Evolutionary conservation across 2,888 invertebrate species (phyloP), one percentile per base, ranked within the genome.

Genomic region (Perdita meconis): DNA sequence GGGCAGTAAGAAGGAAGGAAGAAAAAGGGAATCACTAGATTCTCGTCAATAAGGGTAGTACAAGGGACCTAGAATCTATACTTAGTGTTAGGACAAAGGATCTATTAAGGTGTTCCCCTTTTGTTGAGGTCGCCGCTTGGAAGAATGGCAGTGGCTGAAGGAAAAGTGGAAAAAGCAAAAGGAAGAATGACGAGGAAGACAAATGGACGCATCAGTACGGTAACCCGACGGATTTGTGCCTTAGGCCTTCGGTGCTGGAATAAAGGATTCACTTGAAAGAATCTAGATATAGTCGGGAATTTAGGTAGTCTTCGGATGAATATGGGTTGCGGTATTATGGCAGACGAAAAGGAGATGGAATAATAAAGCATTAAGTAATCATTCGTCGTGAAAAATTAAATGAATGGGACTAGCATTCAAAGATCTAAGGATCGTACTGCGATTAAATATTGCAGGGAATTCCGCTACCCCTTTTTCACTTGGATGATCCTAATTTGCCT

Each of bases 71-170:
- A 10, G 47, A 19, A 10, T 47, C 47, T 19, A 47, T 47, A 47
- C 19, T 22, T 19, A 44, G 47, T 10, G 13, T 22, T 60, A 10
- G 60, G 47, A n/a, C 36, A 47, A 13, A 22, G 47, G 34, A 24
- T 47, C 30, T 36, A 34, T n/a, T 22, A 34, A 61, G 60, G 36
- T 30, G 44, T 50, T 36, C n/a, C 36, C 34, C n/a, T 24, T 38
- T 10, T 24, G 36, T 34, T 36, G 24, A 36, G 50, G 47, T 50
- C 61, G 24, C 50, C 47, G 24, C 36, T 50, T 24, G 12, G 36
- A 5, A 34, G 22, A 36, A 13, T 50, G 44, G 22, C 36, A 61
- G 22, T 34, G 10, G 50, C 24, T 2, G 36, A 34, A 38, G 22
- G n/a, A 6, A 16, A 22, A 24, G 12, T 13, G 61, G 8, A 22